These are phyloP conservation scores for Meandrusa payeni DNA, from an alignment of 2,888 invertebrate species.

Conservation along the genomic window DNA sequence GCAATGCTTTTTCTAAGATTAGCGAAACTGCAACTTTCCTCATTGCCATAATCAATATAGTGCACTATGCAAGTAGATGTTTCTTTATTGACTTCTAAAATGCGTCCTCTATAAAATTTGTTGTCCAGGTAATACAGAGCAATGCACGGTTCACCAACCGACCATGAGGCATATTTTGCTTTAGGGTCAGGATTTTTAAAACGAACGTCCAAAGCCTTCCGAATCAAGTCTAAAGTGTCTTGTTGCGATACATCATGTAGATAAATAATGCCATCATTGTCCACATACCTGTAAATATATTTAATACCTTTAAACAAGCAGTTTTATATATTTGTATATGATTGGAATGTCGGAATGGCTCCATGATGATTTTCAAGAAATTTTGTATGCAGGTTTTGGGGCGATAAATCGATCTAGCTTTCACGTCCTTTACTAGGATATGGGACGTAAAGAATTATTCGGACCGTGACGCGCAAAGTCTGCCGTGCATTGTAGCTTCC, in stretches of 20 bases:
- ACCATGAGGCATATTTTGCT: slow-evolving; percentile 77
- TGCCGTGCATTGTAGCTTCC: no score
- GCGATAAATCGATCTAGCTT: no score
- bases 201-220: slow-evolving; percentile 65
- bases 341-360: no score
- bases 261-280: slow-evolving; percentile 70
- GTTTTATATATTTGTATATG: no score
- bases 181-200: slow-evolving; percentile 67
- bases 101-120: slow-evolving; percentile 86
- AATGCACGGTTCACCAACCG: slow-evolving; percentile 84
- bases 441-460: no score
- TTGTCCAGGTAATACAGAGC: slow-evolving; percentile 84
- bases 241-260: slow-evolving; percentile 54
- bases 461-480: no score
- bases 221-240: slow-evolving; percentile 72
- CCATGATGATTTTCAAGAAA: no score
- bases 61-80: slow-evolving; percentile 73
- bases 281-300: slow-evolving; percentile 58
- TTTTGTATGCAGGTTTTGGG: no score
- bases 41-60: slow-evolving; percentile 92
- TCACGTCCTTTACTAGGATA: no score
- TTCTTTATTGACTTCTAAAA: slow-evolving; percentile 66
- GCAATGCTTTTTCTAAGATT: slow-evolving; percentile 83
- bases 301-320: no score
- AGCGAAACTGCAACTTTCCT: slow-evolving; percentile 80